Conservation (phyloP, 2,888 invertebrate genomes). For the Pherbina coryleti region DNA sequence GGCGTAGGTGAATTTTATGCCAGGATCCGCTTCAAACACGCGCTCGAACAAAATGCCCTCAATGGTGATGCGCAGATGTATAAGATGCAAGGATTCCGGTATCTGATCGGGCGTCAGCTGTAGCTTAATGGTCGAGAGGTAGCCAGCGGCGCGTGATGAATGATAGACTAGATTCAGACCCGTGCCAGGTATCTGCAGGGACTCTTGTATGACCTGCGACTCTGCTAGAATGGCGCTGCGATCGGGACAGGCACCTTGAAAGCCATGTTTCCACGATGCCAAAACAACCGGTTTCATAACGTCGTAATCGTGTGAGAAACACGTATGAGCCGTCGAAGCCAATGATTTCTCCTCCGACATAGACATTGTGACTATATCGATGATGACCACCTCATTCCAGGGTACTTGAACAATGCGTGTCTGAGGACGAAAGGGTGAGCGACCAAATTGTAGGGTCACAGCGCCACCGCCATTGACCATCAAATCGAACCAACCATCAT, state of each 20-base stretch:
- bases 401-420: constrained; percentile 92
- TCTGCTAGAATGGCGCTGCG: constrained; percentile 91
- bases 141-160: constrained; percentile 93
- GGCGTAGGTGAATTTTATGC: constrained; percentile 96
- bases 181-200: constrained; percentile 93
- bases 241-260: constrained; percentile 94
- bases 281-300: constrained; percentile 93
- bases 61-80: constrained; percentile 92
- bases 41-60: constrained; percentile 95
- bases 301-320: constrained; percentile 90
- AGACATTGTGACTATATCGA: constrained; percentile 87
- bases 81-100: constrained; percentile 84
- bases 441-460: constrained; percentile 93
- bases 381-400: constrained; percentile 98
- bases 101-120: constrained; percentile 89
- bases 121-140: constrained; percentile 90
- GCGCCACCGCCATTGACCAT: constrained; percentile 99
- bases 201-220: constrained; percentile 95
- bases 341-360: constrained; percentile 83
- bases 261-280: constrained; percentile 95
- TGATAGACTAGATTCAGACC: constrained; percentile 96
- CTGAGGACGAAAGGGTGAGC: constrained; percentile 90
- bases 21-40: constrained; percentile 94
- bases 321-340: constrained; percentile 79
- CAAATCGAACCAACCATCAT: constrained; percentile 97